phyloP scores from a whole-genome alignment of 2,797 vertebrate genomes.

The Mastacembelus armatus region DNA sequence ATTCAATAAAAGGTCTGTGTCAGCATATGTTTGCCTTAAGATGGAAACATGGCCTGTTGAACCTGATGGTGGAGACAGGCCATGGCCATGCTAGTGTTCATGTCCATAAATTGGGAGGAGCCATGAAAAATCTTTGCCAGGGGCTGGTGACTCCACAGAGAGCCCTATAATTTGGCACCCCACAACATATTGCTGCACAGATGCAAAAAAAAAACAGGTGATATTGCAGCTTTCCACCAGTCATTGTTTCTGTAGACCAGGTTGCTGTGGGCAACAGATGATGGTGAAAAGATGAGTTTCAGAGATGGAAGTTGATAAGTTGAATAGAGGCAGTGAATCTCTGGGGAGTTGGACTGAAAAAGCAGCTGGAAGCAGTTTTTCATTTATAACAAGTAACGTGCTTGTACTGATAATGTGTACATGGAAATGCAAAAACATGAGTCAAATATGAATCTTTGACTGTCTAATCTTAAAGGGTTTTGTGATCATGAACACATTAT shows the following conservation, averaged over 20 bases:
- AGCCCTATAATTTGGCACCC: conserved; percentile 29
- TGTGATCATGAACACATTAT: neutral
- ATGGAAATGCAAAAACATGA: conserved; percentile 17
- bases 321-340: conserved; percentile 17
- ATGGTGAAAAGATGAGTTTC: conserved; percentile 19
- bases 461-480: neutral
- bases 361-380: conserved; percentile 52
- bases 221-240: conserved; percentile 7
- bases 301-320: conserved; percentile 10
- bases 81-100: conserved; percentile 43
- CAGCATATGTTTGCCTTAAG: conserved; percentile 12
- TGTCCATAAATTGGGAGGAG: conserved; percentile 10
- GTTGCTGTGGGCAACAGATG: conserved; percentile 1
- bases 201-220: conserved; percentile 33
- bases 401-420: too few species aligned
- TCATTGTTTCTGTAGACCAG: conserved; percentile 24
- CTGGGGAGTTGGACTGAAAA: conserved; percentile 41
- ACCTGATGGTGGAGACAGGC: conserved; percentile 39
- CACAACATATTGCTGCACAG: conserved; percentile 21
- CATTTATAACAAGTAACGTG: conserved; percentile 56
- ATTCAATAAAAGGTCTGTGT: neutral
- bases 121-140: conserved; percentile 28
- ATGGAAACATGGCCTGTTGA: conserved; percentile 20
- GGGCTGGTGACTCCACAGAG: conserved; percentile 20
- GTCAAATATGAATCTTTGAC: neutral